phyloP scores from a whole-genome alignment of 2,888 invertebrate genomes.

The Stenotaenia linearis region DNA sequence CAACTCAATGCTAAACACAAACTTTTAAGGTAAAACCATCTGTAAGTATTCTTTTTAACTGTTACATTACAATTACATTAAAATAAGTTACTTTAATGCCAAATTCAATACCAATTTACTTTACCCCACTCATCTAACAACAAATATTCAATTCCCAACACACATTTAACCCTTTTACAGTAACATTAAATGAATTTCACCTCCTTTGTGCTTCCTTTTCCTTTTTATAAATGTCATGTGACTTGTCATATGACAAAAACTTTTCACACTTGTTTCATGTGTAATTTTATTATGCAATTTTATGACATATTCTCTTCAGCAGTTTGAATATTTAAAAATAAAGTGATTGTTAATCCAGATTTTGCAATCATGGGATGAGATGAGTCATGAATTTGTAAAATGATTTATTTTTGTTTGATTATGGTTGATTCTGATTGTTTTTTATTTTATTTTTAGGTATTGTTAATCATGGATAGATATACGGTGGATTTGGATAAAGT shows the following conservation, averaged over 20 bases:
- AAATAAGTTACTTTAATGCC: too few relatives aligned
- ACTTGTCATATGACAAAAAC: neutral
- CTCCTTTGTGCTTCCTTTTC: neutral
- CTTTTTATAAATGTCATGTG: neutral
- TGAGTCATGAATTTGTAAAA: neutral
- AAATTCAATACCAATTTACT: too few relatives aligned
- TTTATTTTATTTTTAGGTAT: neutral
- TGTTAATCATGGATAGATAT: slow-evolving; percentile 54
- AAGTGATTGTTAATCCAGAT: neutral
- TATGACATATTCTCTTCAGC: neutral
- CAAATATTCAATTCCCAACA: too few relatives aligned
- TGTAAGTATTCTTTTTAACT: too few relatives aligned
- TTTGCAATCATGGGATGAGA: neutral
- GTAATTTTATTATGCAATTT: neutral
- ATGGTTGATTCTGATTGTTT: neutral
- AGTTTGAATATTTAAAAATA: neutral
- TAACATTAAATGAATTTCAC: too few relatives aligned
- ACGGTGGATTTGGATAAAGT: slow-evolving; percentile 75
- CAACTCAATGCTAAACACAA: neutral
- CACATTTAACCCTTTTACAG: too few relatives aligned
- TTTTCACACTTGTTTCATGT: neutral
- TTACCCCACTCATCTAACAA: too few relatives aligned
- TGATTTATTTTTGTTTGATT: neutral
- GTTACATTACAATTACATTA: too few relatives aligned
- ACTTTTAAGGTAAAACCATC: neutral